Conservation (phyloP, 2,113 vertebrate genomes). For the Mionectes macconnelli region DNA sequence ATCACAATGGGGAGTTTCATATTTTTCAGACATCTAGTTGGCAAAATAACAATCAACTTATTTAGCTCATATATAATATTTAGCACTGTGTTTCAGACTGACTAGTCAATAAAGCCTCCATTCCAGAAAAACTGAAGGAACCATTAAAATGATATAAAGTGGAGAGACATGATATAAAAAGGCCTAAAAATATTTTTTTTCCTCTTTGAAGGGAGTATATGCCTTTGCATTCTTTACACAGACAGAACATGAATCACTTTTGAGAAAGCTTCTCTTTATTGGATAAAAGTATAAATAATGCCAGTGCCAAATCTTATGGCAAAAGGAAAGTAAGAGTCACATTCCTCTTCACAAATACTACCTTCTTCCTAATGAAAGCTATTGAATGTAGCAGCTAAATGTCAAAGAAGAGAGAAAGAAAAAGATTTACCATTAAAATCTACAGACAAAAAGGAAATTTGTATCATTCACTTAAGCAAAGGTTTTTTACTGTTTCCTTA, state of each 20-base stretch:
- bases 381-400: constrained; percentile 5
- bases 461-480: not conserved
- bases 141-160: constrained; percentile 29
- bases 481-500: not conserved
- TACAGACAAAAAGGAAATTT: not conserved
- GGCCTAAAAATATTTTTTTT: not conserved
- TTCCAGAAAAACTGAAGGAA: constrained; percentile 33
- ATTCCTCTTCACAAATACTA: constrained; percentile 8
- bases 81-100: constrained; percentile 9
- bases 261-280: constrained; percentile 18
- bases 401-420: constrained; percentile 3
- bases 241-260: constrained; percentile 31
- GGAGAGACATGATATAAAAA: not conserved
- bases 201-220: not conserved
- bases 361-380: constrained; percentile 14
- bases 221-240: constrained; percentile 20
- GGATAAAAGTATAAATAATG: constrained; percentile 25
- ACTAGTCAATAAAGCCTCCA: constrained; percentile 17
- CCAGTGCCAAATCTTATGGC: not conserved
- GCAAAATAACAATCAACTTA: constrained; percentile 11
- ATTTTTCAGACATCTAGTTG: not conserved
- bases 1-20: not conserved
- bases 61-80: constrained; percentile 42
- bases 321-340: constrained; percentile 8
- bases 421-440: constrained; percentile 15